Evolutionary conservation across 2,888 invertebrate genomes (phyloP).

Genomic region (Meloe dianella): DNA sequence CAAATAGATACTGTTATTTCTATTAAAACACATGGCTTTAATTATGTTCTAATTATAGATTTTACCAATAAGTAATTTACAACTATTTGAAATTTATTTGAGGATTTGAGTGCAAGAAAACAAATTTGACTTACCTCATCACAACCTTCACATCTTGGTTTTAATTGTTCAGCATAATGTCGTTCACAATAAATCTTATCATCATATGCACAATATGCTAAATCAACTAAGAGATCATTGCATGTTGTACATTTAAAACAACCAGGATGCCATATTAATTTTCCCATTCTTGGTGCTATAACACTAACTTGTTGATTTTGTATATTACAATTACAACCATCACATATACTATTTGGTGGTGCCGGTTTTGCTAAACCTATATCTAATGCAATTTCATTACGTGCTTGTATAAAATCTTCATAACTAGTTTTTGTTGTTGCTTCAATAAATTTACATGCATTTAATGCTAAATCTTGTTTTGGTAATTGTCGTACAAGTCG

Average conservation of each 20-base stretch:
- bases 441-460: constrained; percentile 87
- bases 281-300: constrained; percentile 53
- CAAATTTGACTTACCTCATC: constrained; percentile 84
- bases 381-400: constrained; percentile 95
- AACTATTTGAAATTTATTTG: no score
- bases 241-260: constrained; percentile 92
- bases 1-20: constrained; percentile 15
- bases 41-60: constrained; percentile 26
- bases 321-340: constrained; percentile 81
- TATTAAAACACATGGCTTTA: constrained; percentile 23
- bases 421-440: constrained; percentile 79
- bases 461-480: constrained; percentile 89
- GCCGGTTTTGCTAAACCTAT: constrained; percentile 69
- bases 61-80: no score
- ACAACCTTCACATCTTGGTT: constrained; percentile 95
- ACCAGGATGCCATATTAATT: constrained; percentile 82
- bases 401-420: constrained; percentile 88
- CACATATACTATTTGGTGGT: constrained; percentile 69
- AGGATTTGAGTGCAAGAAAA: constrained; percentile 9
- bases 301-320: constrained; percentile 83
- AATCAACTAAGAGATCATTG: constrained; percentile 91
- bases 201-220: constrained; percentile 93
- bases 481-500: constrained; percentile 90
- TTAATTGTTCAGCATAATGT: constrained; percentile 95
- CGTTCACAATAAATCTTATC: constrained; percentile 89